Evolutionary conservation across 2,888 invertebrate genomes (phyloP).

Genomic region (Strigamia transsilvanica): DNA sequence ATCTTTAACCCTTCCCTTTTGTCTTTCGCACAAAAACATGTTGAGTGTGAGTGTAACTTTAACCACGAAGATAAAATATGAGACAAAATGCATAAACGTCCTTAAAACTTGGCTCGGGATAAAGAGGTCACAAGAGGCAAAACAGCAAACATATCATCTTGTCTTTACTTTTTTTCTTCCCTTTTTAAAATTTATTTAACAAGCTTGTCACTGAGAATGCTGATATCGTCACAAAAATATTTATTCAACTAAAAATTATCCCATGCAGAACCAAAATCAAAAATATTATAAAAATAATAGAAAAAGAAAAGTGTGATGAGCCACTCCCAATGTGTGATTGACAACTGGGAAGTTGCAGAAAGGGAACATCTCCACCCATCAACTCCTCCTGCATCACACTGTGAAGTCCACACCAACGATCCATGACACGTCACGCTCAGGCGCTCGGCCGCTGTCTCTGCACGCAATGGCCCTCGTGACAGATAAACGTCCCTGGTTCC

Average conservation of each 20-base stretch:
- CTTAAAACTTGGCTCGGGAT: conserved; percentile 40
- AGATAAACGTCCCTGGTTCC: conserved; percentile 33
- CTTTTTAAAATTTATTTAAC: not conserved
- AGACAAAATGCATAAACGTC: conserved; percentile 45
- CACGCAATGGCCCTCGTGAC: conserved; percentile 45
- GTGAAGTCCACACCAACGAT: conserved; percentile 47
- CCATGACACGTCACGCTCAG: conserved; percentile 49
- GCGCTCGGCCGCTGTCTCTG: conserved; percentile 42
- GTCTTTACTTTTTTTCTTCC: not conserved
- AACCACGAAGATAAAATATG: conserved; percentile 33
- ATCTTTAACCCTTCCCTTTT: conserved; percentile 35
- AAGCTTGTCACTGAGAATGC: not conserved
- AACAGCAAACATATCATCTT: conserved; percentile 5
- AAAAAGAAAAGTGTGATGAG: not conserved
- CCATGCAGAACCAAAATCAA: not conserved
- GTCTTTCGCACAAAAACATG: conserved; percentile 6
- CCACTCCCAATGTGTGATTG: conserved; percentile 44
- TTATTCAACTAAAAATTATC: conserved; percentile 12
- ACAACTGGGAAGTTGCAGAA: conserved; percentile 49
- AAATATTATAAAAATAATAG: not conserved
- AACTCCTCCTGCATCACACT: conserved; percentile 46
- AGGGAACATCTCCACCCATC: conserved; percentile 49
- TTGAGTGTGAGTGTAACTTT: conserved; percentile 18
- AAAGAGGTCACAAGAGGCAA: conserved; percentile 14
- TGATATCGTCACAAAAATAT: not conserved